Base-by-base conservation (phyloP, 2,888 invertebrate genomes). In the Apamea epomidion region DNA sequence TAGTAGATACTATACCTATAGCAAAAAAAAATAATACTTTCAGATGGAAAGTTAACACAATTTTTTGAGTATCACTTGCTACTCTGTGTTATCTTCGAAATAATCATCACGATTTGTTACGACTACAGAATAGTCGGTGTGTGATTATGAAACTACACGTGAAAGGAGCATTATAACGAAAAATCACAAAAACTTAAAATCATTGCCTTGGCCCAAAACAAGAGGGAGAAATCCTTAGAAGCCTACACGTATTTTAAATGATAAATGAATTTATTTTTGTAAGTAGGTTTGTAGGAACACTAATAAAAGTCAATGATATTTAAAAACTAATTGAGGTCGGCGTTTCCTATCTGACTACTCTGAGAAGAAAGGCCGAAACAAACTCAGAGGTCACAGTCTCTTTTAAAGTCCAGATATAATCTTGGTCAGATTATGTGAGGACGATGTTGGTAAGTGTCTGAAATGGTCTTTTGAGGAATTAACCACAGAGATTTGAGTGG, bases 101-200 rank as follows among this genome's bases (percentile, higher is more conserved):
- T 80, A 78, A 78, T 78, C 81, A 68, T 37, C 70, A 81, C 81
- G 70, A 81, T 78, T 78, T 1, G 81, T 69, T 14, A 81, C 5
- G n/a, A 37, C 37, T 29, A 58, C 25, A 8, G 80, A n/a, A 12
- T 6, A 37, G 12, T 65, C 37, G 25, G 12, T 65, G 12, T 65
- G 25, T 37, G 18, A 21, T 29, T 64, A 25, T 25, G 65, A 21
- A 65, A 37, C 37, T 65, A 12, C n/a, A 51, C 51, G 37, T 62
- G 29, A 29, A 62, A 29, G 29, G 12, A 25, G 21, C 1, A 58
- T 58, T 25, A 58, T 25, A 54, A 54, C 7, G 21, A 25, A 58
- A 25, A 58, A 10, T 25, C 0, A 0, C 54, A 25, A 10, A 54
- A 58, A 25, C 3, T 25, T 18, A 18, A 51, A 51, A 18, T 6